Percentiles rank a stretch among this genome's conserved stretches.
phyloP scores from a whole-genome alignment of 2,888 invertebrate species.

The Hydrotaea cyrtoneurina region DNA sequence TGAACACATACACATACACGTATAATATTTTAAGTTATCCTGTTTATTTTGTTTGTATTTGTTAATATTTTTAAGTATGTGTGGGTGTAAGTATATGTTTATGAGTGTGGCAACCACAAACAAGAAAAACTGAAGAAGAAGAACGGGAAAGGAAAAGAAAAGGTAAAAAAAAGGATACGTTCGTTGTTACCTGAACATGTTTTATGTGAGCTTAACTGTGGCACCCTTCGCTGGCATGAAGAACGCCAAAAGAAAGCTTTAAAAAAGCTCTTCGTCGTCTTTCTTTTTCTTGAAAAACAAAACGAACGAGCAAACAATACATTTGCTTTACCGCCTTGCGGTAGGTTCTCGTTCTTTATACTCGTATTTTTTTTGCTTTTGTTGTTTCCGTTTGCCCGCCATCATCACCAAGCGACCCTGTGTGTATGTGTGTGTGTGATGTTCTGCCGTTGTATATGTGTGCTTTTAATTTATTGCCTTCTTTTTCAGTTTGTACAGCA shows the following conservation, averaged over 20 bases:
- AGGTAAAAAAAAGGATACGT: neutral
- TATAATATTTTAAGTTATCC: constrained; percentile 24
- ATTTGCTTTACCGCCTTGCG: neutral
- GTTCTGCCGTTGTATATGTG: neutral
- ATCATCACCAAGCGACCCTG: neutral
- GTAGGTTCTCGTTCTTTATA: constrained; percentile 1
- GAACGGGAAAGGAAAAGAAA: neutral
- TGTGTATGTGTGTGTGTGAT: constrained; percentile 23
- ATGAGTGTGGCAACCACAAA: constrained; percentile 17
- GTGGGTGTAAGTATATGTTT: neutral
- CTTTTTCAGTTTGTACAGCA: constrained; percentile 14
- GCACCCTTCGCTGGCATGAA: neutral
- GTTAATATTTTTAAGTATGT: constrained; percentile 4
- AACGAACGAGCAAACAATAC: neutral
- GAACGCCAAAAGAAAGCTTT: neutral
- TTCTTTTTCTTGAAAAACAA: neutral
- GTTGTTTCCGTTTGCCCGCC: constrained; percentile 15
- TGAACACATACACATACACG: neutral
- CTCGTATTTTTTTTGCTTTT: neutral
- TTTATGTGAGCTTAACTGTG: constrained; percentile 3
- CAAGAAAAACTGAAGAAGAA: neutral
- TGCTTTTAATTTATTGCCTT: constrained; percentile 37
- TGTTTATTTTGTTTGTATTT: constrained; percentile 16
- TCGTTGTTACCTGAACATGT: neutral
- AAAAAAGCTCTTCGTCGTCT: neutral